Base-by-base conservation (phyloP, 1,140 invertebrate species). In the Wasmannia auropunctata region DNA sequence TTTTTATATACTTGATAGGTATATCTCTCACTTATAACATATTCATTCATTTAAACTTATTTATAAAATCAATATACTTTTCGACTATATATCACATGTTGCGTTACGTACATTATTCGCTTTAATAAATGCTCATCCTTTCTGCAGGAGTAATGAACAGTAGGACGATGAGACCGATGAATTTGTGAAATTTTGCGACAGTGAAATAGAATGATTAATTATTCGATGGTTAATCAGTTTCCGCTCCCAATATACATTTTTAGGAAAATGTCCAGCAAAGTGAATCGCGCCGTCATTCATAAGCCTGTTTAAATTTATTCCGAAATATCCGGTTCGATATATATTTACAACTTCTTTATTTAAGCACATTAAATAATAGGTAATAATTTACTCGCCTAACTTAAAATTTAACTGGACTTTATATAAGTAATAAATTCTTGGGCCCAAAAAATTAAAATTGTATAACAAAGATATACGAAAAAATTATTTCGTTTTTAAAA, bases 121-220 rank as follows among this genome's bases (percentile, higher is more conserved):
- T 81, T 70, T 81, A 81, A 81, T 79, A 69, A 51, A 65, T 81
- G 25, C 14, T 54, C 31, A 14, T 14, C 22, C 31, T 51, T 10
- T 56, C 19, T 70, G 11, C 16, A 16, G 7, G 19, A 72, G 22
- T 72, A 58, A 40, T 70, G 49, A 72, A 69, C 65, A 56, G n/a
- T 56, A 31, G 14, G 34, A 62, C n/a, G 22, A 16, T 34, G 34
- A 85, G 40, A 63, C 58, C 74, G 49, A 79, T 65, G 19, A 65
- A 85, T 85, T 63, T 22, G 46, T 54, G 58, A 51, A 85, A 79
- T 62, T 79, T 56, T 22, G 34, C 31, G 58, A 63, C 58, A 31
- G 62, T 65, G 34, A 63, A 56, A 79, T 85, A 65, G 74, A 80
- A 51, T 85, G 75, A 85, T 85, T 85, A 85, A 85, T 81, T 81